Percentiles rank a stretch among this genome's conserved stretches.
These are phyloP conservation scores for Papilio polyxenes DNA, from an alignment of 1,140 invertebrate genomes.

Conservation along the genomic window DNA sequence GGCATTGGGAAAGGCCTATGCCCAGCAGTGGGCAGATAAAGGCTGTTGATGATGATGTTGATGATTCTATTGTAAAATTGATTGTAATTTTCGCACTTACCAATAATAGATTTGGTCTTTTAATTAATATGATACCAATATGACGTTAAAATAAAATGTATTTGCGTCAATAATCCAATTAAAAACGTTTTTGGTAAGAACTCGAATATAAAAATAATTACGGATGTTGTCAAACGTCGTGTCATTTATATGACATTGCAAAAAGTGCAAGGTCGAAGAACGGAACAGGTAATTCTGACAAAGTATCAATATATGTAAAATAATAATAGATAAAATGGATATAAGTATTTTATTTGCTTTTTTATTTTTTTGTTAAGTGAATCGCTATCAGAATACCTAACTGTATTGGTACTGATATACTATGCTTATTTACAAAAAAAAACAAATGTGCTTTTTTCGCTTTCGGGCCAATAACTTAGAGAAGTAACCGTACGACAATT, in stretches of 20 bases:
- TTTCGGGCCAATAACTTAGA: not conserved
- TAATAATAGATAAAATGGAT: constrained; percentile 14
- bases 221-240: constrained; percentile 13
- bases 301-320: not conserved
- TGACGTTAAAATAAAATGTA: constrained; percentile 7
- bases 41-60: no score
- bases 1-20: no score
- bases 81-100: not conserved
- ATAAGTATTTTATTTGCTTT: not conserved
- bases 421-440: not conserved
- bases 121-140: not conserved
- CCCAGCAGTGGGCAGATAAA: no score
- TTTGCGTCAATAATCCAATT: not conserved
- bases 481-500: not conserved
- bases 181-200: constrained; percentile 22
- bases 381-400: not conserved
- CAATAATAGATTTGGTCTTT: not conserved
- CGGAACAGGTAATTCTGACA: not conserved
- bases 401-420: not conserved
- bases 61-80: not conserved
- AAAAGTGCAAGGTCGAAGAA: constrained; percentile 20
- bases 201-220: constrained; percentile 18
- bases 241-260: constrained; percentile 25
- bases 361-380: not conserved
- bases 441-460: not conserved